Evolutionary conservation across 2,888 invertebrate genomes (phyloP).

Genomic region (Chymomyza caudatula): DNA sequence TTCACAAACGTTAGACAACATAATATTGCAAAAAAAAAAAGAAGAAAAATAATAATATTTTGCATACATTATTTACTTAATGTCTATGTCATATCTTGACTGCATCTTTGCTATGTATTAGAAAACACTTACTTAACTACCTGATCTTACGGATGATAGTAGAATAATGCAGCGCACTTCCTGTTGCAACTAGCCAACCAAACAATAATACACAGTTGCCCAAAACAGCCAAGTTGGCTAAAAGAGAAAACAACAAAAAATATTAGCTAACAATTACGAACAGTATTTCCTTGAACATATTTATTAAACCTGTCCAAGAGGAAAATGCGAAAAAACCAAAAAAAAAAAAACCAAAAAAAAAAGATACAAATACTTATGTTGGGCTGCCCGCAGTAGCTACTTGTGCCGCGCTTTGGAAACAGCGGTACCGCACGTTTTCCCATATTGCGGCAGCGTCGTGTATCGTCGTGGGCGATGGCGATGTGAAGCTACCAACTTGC

Average conservation of each 20-base stretch:
- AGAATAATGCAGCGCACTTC: conserved; percentile 70
- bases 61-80: neutral
- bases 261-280: conserved; percentile 18
- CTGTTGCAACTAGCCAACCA: conserved; percentile 35
- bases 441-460: conserved; percentile 60
- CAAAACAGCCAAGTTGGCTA: conserved; percentile 37
- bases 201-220: conserved; percentile 5
- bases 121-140: neutral
- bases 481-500: conserved; percentile 40
- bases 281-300: conserved; percentile 72
- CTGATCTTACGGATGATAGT: conserved; percentile 68
- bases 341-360: conserved; percentile 14
- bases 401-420: conserved; percentile 16
- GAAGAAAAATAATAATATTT: no score
- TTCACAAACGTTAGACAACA: no score
- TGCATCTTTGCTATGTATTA: neutral
- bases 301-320: conserved; percentile 75
- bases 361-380: neutral
- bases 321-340: conserved; percentile 49
- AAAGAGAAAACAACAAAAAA: conserved; percentile 12
- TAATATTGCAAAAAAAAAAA: no score
- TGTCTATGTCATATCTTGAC: neutral
- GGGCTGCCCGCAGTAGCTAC: conserved; percentile 3
- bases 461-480: conserved; percentile 67
- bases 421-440: conserved; percentile 56